phyloP scores from a whole-genome alignment of 2,797 vertebrate genomes.

The Anisognathus igniventris region DNA sequence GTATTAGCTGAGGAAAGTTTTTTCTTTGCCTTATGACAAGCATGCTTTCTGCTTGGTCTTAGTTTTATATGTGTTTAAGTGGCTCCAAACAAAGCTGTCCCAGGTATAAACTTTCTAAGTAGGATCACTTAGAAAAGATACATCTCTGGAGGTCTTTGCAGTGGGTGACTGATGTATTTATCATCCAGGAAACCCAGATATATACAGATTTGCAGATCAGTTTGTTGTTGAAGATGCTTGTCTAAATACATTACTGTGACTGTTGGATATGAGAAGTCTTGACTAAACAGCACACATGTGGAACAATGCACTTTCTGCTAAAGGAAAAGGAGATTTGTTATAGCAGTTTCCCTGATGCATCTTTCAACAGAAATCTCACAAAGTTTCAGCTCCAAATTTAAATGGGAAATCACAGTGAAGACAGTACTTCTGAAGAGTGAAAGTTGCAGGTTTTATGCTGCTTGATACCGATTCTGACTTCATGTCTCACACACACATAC shows the following conservation, averaged over 20 bases:
- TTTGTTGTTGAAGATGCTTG: not conserved
- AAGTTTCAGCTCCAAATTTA: not conserved
- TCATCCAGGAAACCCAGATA: not conserved
- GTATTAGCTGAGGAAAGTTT: not conserved
- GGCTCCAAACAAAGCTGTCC: not conserved
- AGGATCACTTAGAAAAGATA: not conserved
- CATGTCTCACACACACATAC: fast-evolving
- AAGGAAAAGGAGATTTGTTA: not conserved
- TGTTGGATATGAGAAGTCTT: not conserved
- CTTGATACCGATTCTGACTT: not conserved
- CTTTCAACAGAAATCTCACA: not conserved
- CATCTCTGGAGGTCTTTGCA: not conserved
- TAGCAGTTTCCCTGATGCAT: not conserved
- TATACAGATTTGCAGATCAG: not conserved
- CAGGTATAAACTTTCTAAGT: not conserved
- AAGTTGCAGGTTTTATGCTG: not conserved
- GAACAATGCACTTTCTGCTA: not conserved
- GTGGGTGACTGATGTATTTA: not conserved
- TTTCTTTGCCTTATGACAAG: not conserved
- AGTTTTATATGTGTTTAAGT: not conserved
- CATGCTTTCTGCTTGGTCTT: not conserved
- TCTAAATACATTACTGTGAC: not conserved
- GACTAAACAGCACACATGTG: not conserved
- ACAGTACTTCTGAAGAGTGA: not conserved
- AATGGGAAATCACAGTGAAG: not conserved